Evolutionary conservation across 1,140 invertebrate species (phyloP), one percentile per base, ranked within the genome.

Genomic region (Melanaphis sacchari): DNA sequence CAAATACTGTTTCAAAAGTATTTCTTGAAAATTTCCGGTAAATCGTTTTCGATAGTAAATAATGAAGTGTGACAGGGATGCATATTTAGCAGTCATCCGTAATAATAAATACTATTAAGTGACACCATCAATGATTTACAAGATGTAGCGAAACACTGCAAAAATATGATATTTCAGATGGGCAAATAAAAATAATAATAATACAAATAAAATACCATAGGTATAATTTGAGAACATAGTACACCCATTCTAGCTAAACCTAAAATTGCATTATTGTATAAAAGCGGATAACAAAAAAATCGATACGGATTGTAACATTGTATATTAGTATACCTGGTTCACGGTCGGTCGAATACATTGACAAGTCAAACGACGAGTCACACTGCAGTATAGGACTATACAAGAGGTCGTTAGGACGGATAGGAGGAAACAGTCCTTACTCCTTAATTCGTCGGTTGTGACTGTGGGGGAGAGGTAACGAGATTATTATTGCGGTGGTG

Each of bases 131-230:
- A 41, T 41, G 82, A 84, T 84, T 41, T 84, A 84, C 24, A 84
- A 40, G 7, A 24, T 41, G 3, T 41, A 5, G 22, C 4, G 38
- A 31, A 84, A 84, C 41, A 41, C 24, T 40, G 40, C 24, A 15
- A 40, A 84, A 84, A 84, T 84, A 40, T 84, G 38, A 84, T n/a
- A n/a, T 26, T 76, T 76, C 59, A 84, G 38, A 84, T 40, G 82
- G 82, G 8, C 8, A 41, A 84, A 84, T 84, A 84, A 41, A 40
- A 84, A 84, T 40, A 41, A 82, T 8, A 76, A 66, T 59, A 31
- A 59, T 18, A 66, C 31, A 4, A 66, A 66, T 15, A 66, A 66
- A 66, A 31, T 11, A 76, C 59, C 15, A 18, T 31, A 15, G 26
- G 26, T 66, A n/a, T n/a, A 1, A 18, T 36, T n/a, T 66, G 59